Percentiles rank a stretch among this genome's conserved stretches.
Conservation (phyloP, 2,888 invertebrate species). For the Clusia tigrina region DNA sequence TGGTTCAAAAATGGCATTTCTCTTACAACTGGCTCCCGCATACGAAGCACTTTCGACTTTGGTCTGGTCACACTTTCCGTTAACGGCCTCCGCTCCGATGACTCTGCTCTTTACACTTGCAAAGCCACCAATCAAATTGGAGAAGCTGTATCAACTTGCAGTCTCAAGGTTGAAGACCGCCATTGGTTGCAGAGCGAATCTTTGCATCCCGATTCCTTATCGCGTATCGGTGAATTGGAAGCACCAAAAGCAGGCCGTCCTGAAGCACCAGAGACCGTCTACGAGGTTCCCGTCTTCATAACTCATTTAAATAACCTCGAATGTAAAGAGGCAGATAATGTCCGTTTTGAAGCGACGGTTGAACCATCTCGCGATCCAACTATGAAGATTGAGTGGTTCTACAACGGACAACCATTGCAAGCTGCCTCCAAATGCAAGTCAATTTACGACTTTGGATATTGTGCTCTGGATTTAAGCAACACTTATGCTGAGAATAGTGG, state of each 20-base stretch:
- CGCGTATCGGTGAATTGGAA: constrained; percentile 86
- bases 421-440: constrained; percentile 90
- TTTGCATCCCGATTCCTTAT: constrained; percentile 87
- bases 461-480: constrained; percentile 87
- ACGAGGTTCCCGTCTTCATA: constrained; percentile 87
- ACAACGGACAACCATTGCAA: constrained; percentile 89
- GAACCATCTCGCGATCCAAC: constrained; percentile 93
- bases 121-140: constrained; percentile 92
- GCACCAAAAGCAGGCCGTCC: constrained; percentile 74
- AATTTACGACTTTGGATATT: constrained; percentile 95
- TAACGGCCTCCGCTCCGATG: constrained; percentile 85
- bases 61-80: constrained; percentile 93
- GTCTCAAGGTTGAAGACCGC: constrained; percentile 86
- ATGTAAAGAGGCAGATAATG: constrained; percentile 86
- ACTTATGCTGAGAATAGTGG: constrained; percentile 93
- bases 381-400: constrained; percentile 92
- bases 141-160: constrained; percentile 92
- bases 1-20: constrained; percentile 94
- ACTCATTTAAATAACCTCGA: constrained; percentile 90
- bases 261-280: constrained; percentile 78
- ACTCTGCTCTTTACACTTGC: constrained; percentile 95
- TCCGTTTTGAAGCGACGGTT: constrained; percentile 90
- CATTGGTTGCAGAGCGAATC: constrained; percentile 89
- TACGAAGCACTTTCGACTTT: constrained; percentile 95
- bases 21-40: constrained; percentile 85